A percentile compares a stretch with the other conserved stretches of the same genome.
Conservation (phyloP, 37 sponge, comb jelly and placozoan genomes). For the Cliona cf. orientalis region DNA sequence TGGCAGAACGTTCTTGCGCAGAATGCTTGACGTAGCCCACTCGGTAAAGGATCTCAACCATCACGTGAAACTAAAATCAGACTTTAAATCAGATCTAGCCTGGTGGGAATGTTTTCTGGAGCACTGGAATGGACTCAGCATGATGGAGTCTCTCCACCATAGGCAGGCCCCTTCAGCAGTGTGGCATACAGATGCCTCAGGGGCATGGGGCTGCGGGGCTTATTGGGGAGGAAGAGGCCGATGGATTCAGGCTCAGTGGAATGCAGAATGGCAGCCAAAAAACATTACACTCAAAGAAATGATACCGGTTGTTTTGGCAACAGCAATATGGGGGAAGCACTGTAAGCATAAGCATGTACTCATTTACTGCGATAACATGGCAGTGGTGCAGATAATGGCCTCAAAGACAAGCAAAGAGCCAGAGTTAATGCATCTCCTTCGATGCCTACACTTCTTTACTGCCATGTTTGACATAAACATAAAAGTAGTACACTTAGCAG, state of each 20-base stretch:
- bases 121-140: too few relatives aligned
- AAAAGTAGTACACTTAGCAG: conserved; percentile 11
- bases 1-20: too few relatives aligned
- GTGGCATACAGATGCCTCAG: too few relatives aligned
- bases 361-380: neutral
- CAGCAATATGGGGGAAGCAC: conserved; percentile 21
- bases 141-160: too few relatives aligned
- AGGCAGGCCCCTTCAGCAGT: too few relatives aligned
- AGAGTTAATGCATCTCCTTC: conserved; percentile 25
- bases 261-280: neutral
- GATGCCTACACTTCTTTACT: conserved; percentile 28
- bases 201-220: too few relatives aligned
- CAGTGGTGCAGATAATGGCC: neutral
- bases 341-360: neutral
- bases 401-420: neutral
- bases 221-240: too few relatives aligned
- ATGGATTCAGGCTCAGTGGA: conserved; percentile 25
- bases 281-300: conserved; percentile 36
- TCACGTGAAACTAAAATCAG: too few relatives aligned
- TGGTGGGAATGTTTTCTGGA: too few relatives aligned
- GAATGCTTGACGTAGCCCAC: too few relatives aligned
- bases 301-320: conserved; percentile 20
- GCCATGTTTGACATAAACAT: conserved; percentile 18
- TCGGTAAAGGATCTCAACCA: too few relatives aligned
- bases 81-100: too few relatives aligned